A percentile compares a stretch with the other conserved stretches of the same genome.
phyloP scores from a whole-genome alignment of 2,888 invertebrate species.

The Megastigmus dorsalis region DNA sequence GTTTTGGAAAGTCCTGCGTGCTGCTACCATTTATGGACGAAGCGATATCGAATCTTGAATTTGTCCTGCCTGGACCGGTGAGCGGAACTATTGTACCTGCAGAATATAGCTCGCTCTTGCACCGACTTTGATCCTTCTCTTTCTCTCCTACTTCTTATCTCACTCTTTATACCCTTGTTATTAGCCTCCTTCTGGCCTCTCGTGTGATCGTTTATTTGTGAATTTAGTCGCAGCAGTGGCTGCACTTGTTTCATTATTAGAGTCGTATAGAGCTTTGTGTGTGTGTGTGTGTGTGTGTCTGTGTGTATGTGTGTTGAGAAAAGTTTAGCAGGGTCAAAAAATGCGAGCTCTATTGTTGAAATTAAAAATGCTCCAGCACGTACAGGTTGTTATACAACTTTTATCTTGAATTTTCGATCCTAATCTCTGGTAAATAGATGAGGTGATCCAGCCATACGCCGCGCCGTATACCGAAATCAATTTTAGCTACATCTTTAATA shows the following conservation, averaged over 20 bases:
- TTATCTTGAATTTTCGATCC: conserved; percentile 20
- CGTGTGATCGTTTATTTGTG: not conserved
- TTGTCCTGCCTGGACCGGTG: conserved; percentile 26
- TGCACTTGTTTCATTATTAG: conserved; percentile 15
- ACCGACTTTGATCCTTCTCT: not conserved
- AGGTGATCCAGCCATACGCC: too few species aligned
- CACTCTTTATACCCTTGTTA: conserved; percentile 30
- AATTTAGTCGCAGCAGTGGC: not conserved
- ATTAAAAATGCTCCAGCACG: not conserved
- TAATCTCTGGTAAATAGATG: too few species aligned
- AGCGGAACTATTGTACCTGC: conserved; percentile 17
- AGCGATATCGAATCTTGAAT: conserved; percentile 43
- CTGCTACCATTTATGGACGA: conserved; percentile 34
- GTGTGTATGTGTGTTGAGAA: too few species aligned
- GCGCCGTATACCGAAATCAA: too few species aligned
- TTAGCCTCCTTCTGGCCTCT: conserved; percentile 21
- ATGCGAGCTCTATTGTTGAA: conserved; percentile 12
- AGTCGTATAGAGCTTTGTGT: conserved; percentile 25
- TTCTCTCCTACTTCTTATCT: conserved; percentile 11
- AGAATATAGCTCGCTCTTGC: not conserved
- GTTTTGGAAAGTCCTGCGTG: conserved; percentile 18
- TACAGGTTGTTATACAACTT: not conserved
- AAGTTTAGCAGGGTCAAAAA: not conserved
- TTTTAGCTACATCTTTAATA: too few species aligned
- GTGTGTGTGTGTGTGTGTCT: not conserved